Evolutionary conservation across 1,140 invertebrate species (phyloP).

Genomic region (Fopius arisanus): DNA sequence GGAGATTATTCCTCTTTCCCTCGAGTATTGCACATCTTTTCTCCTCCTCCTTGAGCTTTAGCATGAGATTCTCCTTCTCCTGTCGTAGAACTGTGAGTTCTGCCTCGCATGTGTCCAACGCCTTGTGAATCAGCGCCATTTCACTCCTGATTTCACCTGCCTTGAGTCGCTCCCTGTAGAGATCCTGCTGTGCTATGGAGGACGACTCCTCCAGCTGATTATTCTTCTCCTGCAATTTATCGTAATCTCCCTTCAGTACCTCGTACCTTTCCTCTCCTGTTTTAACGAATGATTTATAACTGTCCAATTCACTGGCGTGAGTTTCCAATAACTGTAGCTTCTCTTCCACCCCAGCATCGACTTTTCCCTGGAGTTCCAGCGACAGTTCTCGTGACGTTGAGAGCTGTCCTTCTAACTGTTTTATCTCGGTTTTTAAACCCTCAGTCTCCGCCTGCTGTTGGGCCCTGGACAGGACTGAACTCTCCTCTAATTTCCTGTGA

Average conservation of each 20-base stretch:
- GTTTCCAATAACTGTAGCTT: conserved; percentile 59
- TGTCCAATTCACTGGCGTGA: conserved; percentile 58
- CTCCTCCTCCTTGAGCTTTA: conserved; percentile 66
- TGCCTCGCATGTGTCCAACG: conserved; percentile 65
- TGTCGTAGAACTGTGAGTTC: conserved; percentile 66
- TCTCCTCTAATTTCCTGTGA: conserved; percentile 48
- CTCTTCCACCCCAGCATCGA: conserved; percentile 65
- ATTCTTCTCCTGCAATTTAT: conserved; percentile 52
- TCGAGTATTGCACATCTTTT: conserved; percentile 61
- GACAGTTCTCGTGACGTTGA: conserved; percentile 73
- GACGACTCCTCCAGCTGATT: conserved; percentile 48
- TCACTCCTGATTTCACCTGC: conserved; percentile 57
- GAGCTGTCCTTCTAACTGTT: conserved; percentile 71
- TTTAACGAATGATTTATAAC: conserved; percentile 54
- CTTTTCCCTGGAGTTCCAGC: conserved; percentile 74
- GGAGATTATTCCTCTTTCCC: conserved; percentile 63
- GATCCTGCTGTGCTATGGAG: conserved; percentile 51
- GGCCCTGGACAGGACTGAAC: conserved; percentile 49
- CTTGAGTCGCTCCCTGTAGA: conserved; percentile 55
- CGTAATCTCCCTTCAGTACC: conserved; percentile 50
- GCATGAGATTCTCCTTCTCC: conserved; percentile 65
- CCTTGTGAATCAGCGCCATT: conserved; percentile 64
- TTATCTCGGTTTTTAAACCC: conserved; percentile 63
- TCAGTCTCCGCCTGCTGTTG: conserved; percentile 53
- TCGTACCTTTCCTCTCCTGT: conserved; percentile 53